Evolutionary conservation across 2,797 vertebrate genomes (phyloP).

Genomic region (Gastrophryne carolinensis): DNA sequence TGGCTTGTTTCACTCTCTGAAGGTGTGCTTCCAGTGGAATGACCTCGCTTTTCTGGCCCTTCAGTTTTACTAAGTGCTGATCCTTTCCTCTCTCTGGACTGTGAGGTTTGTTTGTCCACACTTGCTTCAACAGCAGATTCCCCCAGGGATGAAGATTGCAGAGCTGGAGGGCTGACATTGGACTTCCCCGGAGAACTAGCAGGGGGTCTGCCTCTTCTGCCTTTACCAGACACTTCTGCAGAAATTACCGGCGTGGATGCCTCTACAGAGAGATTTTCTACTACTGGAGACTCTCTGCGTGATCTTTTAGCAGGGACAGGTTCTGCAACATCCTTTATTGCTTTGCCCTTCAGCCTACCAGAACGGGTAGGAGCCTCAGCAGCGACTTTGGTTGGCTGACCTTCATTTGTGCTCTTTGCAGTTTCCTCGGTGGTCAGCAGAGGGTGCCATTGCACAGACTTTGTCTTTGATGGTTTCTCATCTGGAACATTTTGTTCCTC

Average conservation of each 20-base stretch:
- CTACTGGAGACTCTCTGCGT: constrained; percentile 22
- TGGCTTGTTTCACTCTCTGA: not conserved
- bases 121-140: not conserved
- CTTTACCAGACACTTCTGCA: not conserved
- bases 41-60: not conserved
- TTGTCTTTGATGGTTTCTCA: not conserved
- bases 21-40: not conserved
- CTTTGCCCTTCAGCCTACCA: not conserved
- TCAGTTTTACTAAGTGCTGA: not conserved
- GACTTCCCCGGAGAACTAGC: not conserved
- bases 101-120: not conserved
- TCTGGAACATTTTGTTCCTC: not conserved
- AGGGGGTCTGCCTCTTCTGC: not conserved
- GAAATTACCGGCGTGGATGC: not conserved
- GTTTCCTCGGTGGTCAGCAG: not conserved
- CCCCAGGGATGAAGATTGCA: not conserved
- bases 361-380: constrained; percentile 3
- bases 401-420: not conserved
- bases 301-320: constrained; percentile 44
- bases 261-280: not conserved
- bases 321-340: not conserved
- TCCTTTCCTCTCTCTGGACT: not conserved
- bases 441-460: constrained; percentile 23
- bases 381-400: not conserved
- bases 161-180: not conserved